Base-by-base conservation (phyloP, 2,113 vertebrate genomes). In the Rallus limicola region DNA sequence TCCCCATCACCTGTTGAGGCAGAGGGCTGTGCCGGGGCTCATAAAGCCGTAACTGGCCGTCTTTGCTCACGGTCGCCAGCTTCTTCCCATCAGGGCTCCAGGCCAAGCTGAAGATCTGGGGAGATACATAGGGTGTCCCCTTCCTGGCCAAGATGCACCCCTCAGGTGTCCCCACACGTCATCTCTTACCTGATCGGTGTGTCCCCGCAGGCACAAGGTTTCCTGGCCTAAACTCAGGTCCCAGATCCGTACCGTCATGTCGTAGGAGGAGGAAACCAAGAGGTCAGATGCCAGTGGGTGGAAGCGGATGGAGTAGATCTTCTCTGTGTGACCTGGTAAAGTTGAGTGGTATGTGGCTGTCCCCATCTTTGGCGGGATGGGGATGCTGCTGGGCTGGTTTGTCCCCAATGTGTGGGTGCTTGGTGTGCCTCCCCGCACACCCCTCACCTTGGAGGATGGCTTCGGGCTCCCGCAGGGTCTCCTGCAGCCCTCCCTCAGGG, bases 271-370 rank as follows among this genome's bases (percentile, higher is more conserved):
- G 38, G 99, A 99, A 13, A 98, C 99, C 87, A 99, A 96, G 62
- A 99, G 77, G 12, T 99, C 95, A 0, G 98, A 98, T 1, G 99
- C 99, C 97, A 98, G 16, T 0, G 99, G 99, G 95, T 99, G 99
- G 95, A 99, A 99, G 85, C 97, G 98, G 88, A 99, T 97, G 56
- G 99, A 99, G 97, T 99, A 99, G 95, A 99, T 99, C 97, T 99
- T 99, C 97, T 99, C 99, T 0, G 98, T 99, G 97, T 99, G 99
- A 62, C 99, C 99, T 97, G 99, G 70, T 2, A 38, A 93, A 48
- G 63, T 14, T 56, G 60, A 74, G 56, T 0, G 5, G 52, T 15
- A 16, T 0, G 0, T 23, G 34, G 52, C 2, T 11, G 33, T 63
- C 68, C 46, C 36, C 20, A 25, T 12, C 28, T 48, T n/a, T 1